phyloP scores from a whole-genome alignment of 2,888 invertebrate genomes.

The Oasisia sp. region DNA sequence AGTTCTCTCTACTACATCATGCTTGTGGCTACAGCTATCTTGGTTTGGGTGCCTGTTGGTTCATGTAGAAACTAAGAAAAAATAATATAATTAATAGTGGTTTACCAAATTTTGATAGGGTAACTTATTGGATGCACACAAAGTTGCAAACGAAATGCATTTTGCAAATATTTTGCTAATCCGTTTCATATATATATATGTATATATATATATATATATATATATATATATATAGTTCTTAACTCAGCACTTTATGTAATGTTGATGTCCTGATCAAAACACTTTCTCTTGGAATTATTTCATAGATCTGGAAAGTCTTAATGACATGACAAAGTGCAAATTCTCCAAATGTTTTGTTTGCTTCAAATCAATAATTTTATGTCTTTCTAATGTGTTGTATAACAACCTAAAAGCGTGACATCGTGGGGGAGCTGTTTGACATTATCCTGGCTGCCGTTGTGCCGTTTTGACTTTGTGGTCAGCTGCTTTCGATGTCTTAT shows the following conservation, averaged over 20 bases:
- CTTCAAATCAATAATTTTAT: not conserved
- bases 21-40: not conserved
- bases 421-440: not conserved
- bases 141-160: not conserved
- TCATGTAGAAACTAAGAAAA: not conserved
- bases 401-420: not conserved
- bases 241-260: no score
- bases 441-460: not conserved
- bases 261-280: no score
- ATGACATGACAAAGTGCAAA: no score
- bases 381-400: not conserved
- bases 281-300: no score
- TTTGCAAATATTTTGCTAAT: no score
- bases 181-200: no score
- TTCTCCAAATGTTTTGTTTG: no score
- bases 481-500: not conserved
- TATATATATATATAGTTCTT: no score
- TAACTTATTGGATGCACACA: not conserved
- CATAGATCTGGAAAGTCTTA: no score
- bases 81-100: not conserved
- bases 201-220: no score
- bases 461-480: not conserved
- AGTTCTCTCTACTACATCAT: not conserved
- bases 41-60: not conserved
- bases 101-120: not conserved